Evolutionary conservation across 2,888 invertebrate genomes (phyloP), one percentile per base, ranked within the genome.

Genomic region (Acleris literana): DNA sequence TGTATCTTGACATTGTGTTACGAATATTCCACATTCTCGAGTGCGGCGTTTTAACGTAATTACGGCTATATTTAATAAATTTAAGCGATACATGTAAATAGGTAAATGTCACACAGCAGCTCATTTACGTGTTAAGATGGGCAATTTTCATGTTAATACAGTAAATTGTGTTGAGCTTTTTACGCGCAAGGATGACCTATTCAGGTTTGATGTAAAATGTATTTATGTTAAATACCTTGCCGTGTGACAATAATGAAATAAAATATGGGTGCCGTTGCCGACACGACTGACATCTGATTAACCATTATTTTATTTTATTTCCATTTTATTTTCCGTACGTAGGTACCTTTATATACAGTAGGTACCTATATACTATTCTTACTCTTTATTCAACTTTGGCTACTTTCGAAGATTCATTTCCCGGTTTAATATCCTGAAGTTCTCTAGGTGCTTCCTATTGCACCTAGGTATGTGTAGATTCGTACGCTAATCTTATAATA

Each of bases 101-200:
- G 55, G 18, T 43, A 61, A 51, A 56, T 61, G 61, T 66, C 65
- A 56, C 22, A 18, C 18, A 43, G 13, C 16, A 56, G 20, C 46
- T 61, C 56, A 61, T 66, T 66, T 61, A 66, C 61, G 61, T 9
- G 65, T 29, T 56, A 51, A 61, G 17, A 61, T 7, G 17, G 16
- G 65, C 33, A 56, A 61, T 66, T 66, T 61, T 61, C 65, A 65
- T 61, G 65, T 56, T 61, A 65, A 65, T 60, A 54, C 54, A 48
- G 57, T 18, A 53, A 53, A 48, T 49, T 62, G 44, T 62, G 46
- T 64, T 6, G 54, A 44, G 22, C 29, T 44, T 57, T 57, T 57
- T 52, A 52, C 44, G 11, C 39, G 39, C 11, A 16, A 39, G 3
- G 44, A 46, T 61, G 56, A 65, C 65, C 65, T 56, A 65, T 65